phyloP scores from a whole-genome alignment of 2,797 vertebrate genomes.

The Hoplostethus atlanticus region DNA sequence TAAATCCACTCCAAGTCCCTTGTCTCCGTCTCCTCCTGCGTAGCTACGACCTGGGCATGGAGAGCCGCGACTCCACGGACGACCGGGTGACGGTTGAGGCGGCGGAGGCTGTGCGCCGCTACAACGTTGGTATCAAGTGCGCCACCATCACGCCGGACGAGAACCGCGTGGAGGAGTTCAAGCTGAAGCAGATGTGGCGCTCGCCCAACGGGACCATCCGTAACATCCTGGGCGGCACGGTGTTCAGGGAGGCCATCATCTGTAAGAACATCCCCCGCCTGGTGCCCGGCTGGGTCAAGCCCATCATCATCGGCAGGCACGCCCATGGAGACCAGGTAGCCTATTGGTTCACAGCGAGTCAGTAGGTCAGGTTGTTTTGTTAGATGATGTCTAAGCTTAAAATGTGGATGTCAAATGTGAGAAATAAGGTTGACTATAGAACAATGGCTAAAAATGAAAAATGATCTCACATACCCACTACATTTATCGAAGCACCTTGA shows the following conservation, averaged over 20 bases:
- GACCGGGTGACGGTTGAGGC: conserved; percentile 95
- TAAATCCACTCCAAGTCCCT: background rate
- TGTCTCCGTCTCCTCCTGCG: background rate
- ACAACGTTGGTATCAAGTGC: conserved; percentile 95
- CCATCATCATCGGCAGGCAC: conserved; percentile 98
- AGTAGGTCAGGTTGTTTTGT: background rate
- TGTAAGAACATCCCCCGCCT: conserved; percentile 97
- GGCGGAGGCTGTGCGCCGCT: conserved; percentile 92
- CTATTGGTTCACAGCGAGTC: background rate
- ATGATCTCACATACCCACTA: background rate
- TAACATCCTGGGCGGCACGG: conserved; percentile 97
- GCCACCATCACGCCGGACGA: conserved; percentile 99
- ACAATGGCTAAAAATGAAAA: background rate
- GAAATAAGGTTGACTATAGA: background rate
- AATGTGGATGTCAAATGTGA: no score
- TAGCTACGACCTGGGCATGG: conserved; percentile 96
- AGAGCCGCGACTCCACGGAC: conserved; percentile 92
- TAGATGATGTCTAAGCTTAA: background rate
- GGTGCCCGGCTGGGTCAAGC: conserved; percentile 94
- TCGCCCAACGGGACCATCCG: conserved; percentile 98
- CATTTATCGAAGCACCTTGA: background rate
- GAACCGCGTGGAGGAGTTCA: conserved; percentile 97
- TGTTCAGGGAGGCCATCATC: conserved; percentile 98
- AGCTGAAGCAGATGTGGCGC: conserved; percentile 98
- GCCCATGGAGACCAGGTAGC: conserved; percentile 96